phyloP scores from a whole-genome alignment of 2,113 vertebrate species.

The Rhinichthys klamathensis region DNA sequence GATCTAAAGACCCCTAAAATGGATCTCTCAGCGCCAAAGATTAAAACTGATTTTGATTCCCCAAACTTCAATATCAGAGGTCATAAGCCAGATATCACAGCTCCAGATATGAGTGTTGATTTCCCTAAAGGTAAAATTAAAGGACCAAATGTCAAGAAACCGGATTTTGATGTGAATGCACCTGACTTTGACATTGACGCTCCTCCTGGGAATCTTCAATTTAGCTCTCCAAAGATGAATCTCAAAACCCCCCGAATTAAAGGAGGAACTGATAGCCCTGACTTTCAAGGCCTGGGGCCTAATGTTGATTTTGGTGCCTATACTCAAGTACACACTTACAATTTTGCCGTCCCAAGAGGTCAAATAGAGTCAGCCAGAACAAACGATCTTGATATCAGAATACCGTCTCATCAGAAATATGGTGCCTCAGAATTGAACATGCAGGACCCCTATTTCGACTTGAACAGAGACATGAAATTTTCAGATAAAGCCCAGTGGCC shows the following conservation, averaged over 20 bases:
- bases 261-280: conserved; percentile 57
- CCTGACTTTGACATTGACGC: conserved; percentile 35
- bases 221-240: conserved; percentile 54
- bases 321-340: conserved; percentile 39
- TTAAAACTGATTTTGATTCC: conserved; percentile 61
- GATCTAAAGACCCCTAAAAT: conserved; percentile 51
- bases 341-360: conserved; percentile 56
- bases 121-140: conserved; percentile 21
- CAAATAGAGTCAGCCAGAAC: conserved; percentile 51
- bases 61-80: conserved; percentile 53
- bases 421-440: conserved; percentile 18
- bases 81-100: conserved; percentile 56
- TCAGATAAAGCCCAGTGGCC: conserved; percentile 32
- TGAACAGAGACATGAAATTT: conserved; percentile 10
- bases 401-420: conserved; percentile 42
- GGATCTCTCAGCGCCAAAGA: conserved; percentile 56
- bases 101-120: conserved; percentile 47
- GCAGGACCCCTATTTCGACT: conserved; percentile 8
- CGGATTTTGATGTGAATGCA: neutral
- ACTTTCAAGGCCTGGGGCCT: conserved; percentile 39
- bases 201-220: conserved; percentile 36
- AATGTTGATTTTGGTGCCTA: conserved; percentile 60
- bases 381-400: conserved; percentile 51
- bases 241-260: conserved; percentile 62
- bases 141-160: conserved; percentile 12